Base-by-base conservation (phyloP, 2,113 vertebrate genomes). In the Hemiscyllium ocellatum region DNA sequence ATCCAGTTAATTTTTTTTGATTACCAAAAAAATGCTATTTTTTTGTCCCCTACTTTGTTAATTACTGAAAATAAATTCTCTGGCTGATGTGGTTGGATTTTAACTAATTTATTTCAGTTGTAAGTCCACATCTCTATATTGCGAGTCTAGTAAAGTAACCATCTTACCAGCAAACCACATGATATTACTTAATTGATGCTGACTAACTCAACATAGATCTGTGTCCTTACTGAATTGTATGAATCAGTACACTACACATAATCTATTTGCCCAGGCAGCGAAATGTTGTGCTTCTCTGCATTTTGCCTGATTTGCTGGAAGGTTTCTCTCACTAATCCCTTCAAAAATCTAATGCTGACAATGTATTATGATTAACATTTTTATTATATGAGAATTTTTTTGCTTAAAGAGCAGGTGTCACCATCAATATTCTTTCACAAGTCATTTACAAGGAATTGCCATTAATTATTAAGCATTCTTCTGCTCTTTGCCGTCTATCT, bases 381-480 rank as follows among this genome's bases (percentile, higher is more conserved):
- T 87, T 87, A 87, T 87, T 87, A 87, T 87, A 26, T 87, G 85
- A 87, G 47, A 24, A 61, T 61, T 87, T 87, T 83, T 83, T 83
- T 83, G 78, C 80, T 83, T 83, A 83, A 83, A 20, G 80, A 83
- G 80, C 42, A 87, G 85, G 85, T 52, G 50, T 26, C 85, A 87
- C 85, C 47, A 87, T 87, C 85, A 52, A 52, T 87, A 52, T 50
- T 52, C 85, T 87, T 87, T 52, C 50, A 52, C 85, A 26, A 52
- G 22, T 87, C 85, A 87, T 20, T 93, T 93, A 68, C 61, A 93
- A 93, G 65, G 90, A 93, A 93, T 66, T 93, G 56, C 61, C 65
- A 66, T 93, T 65, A 93, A 68, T 66, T 93, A 93, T 93, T 93
- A 68, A 66, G n/a, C 65, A 66, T 93, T 68, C 33, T 87, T 87